A percentile compares a stretch with the other conserved stretches of the same genome.
These are phyloP conservation scores for Gymnorhina tibicen DNA, from an alignment of 2,113 vertebrate genomes.

Conservation along the genomic window DNA sequence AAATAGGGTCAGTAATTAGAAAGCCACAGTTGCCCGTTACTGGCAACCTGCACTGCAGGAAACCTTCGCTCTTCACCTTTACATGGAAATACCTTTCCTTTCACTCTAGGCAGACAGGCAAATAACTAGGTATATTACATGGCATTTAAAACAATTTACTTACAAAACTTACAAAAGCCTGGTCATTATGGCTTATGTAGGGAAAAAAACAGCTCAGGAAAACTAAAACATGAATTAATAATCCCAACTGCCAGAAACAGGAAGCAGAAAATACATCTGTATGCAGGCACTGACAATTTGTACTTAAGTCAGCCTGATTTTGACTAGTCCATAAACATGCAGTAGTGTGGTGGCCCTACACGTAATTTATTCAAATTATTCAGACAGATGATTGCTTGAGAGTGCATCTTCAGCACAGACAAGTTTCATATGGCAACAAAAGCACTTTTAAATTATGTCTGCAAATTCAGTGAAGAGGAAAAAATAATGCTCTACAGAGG, in stretches of 20 bases:
- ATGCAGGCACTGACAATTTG: not conserved
- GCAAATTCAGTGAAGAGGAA: not conserved
- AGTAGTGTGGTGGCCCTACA: not conserved
- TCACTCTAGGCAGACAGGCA: not conserved
- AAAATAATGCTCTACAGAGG: not conserved
- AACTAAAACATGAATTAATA: not conserved
- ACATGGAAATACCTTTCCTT: not conserved
- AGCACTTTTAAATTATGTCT: not conserved
- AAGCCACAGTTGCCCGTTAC: not conserved
- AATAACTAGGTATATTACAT: not conserved
- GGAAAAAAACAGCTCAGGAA: not conserved
- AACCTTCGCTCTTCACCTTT: not conserved
- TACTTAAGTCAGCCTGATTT: not conserved
- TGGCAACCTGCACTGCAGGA: not conserved
- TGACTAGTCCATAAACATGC: not conserved
- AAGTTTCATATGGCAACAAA: not conserved
- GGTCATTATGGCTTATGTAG: not conserved
- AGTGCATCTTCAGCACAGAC: not conserved
- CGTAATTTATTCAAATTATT: not conserved
- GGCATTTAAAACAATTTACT: not conserved
- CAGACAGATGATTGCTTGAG: not conserved
- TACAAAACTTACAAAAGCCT: not conserved
- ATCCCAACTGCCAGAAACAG: not conserved
- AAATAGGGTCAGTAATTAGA: not conserved
- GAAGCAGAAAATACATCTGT: not conserved